Base-by-base conservation (phyloP, 2,888 invertebrate species). In the Arge pagana region DNA sequence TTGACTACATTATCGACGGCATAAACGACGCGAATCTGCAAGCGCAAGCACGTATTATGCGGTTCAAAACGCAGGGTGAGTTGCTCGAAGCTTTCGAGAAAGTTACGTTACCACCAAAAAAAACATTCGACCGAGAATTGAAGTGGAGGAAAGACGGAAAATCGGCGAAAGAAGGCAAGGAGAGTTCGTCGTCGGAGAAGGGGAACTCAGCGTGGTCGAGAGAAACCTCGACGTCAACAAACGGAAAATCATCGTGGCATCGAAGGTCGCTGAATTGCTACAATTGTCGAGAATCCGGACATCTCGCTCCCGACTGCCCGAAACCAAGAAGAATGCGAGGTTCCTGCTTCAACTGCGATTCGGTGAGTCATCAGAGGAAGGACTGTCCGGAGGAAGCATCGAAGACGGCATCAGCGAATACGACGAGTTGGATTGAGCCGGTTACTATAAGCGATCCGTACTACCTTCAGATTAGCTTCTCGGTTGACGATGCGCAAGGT, bases 11-110 rank as follows among this genome's bases (percentile, higher is more conserved):
- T 7, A 52, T 56, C 1, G 45, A 52, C 10, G 52, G 54, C 3
- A 56, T 56, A 4, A 48, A 48, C 11, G 53, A 53, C 37, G 37
- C 35, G 18, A 24, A 23, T 21, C 26, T 53, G 3, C 23, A 48
- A 1, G 48, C 54, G 39, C 52, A 49, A 36, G 54, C 54, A n/a
- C 52, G 58, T 1, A 52, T 62, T 6, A 48, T 54, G 23, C 50
- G 52, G 2, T 62, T 62, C 16, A 16, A 40, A 1, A 26, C 52
- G 0, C 16, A 52, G 19, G 10, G 7, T 3, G 10, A 6, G 7
- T 3, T 39, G 16, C 8, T 39, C 6, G 5, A 21, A 24, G 35
- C 26, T 1, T 49, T 37, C 26, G 41, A 41, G 11, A 41, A 41
- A 28, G 30, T 40, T n/a, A n/a, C n/a, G n/a, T n/a, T n/a, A n/a